phyloP scores from a whole-genome alignment of 2,113 vertebrate genomes.

The Motacilla alba region DNA sequence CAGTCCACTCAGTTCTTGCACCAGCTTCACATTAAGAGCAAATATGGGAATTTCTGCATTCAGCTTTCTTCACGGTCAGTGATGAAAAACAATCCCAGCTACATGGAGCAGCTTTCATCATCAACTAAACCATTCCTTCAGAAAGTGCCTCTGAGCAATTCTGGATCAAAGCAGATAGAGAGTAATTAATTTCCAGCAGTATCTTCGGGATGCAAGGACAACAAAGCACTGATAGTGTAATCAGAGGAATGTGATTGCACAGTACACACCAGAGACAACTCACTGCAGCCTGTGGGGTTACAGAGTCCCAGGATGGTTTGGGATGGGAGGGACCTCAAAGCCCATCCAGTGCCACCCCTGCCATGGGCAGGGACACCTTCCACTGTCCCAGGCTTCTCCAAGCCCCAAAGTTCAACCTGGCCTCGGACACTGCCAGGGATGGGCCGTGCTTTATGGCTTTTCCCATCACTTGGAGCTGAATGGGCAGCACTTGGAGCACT shows the following conservation, averaged over 20 bases:
- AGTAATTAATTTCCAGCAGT: background rate
- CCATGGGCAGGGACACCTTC: background rate
- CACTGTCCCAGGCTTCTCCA: background rate
- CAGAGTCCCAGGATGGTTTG: background rate
- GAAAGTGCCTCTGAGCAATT: background rate
- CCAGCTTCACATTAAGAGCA: background rate
- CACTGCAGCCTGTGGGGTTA: background rate
- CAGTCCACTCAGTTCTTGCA: background rate
- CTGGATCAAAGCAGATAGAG: background rate
- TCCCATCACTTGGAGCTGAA: background rate
- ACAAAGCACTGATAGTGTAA: background rate
- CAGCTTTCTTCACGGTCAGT: background rate
- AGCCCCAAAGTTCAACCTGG: background rate
- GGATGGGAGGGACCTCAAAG: fast-evolving
- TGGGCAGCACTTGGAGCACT: background rate
- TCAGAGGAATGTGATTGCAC: background rate
- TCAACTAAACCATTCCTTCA: background rate
- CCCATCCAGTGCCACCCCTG: background rate
- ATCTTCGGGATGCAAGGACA: background rate
- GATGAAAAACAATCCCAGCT: background rate
- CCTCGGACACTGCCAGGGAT: background rate
- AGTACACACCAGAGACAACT: background rate
- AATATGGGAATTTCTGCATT: background rate
- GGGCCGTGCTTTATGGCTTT: background rate
- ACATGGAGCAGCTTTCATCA: background rate